Conservation (phyloP, 2,113 vertebrate species). For the Sebastes fasciatus region DNA sequence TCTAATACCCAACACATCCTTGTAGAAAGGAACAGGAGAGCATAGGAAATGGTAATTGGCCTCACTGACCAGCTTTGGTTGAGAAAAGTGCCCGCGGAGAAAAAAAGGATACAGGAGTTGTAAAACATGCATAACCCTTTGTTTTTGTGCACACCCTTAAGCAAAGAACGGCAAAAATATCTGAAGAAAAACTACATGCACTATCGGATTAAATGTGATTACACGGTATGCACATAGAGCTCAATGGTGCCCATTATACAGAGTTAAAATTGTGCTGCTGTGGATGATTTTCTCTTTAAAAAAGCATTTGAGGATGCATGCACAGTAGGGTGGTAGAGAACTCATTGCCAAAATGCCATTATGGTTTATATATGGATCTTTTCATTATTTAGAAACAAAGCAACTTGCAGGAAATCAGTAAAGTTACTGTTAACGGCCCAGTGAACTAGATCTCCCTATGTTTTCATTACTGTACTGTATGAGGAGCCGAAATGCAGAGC, state of each 20-base stretch:
- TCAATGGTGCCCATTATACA: neutral
- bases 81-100: constrained; percentile 15
- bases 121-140: constrained; percentile 7
- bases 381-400: neutral
- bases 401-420: neutral
- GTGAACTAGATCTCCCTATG: neutral
- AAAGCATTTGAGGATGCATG: neutral
- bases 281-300: neutral
- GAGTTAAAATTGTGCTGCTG: neutral
- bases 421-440: neutral
- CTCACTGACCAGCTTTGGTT: constrained; percentile 29
- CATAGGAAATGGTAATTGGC: constrained; percentile 21
- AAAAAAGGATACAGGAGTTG: neutral
- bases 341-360: neutral
- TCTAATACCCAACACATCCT: constrained; percentile 16
- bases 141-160: neutral
- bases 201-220: neutral
- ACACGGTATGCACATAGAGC: neutral
- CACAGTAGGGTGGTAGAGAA: too few relatives aligned
- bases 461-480: too few relatives aligned
- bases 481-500: too few relatives aligned
- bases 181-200: neutral
- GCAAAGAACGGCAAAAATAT: neutral
- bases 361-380: too few relatives aligned
- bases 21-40: constrained; percentile 14